Conservation (phyloP, 2,797 vertebrate genomes). For the Mormyrops attenuatus region DNA sequence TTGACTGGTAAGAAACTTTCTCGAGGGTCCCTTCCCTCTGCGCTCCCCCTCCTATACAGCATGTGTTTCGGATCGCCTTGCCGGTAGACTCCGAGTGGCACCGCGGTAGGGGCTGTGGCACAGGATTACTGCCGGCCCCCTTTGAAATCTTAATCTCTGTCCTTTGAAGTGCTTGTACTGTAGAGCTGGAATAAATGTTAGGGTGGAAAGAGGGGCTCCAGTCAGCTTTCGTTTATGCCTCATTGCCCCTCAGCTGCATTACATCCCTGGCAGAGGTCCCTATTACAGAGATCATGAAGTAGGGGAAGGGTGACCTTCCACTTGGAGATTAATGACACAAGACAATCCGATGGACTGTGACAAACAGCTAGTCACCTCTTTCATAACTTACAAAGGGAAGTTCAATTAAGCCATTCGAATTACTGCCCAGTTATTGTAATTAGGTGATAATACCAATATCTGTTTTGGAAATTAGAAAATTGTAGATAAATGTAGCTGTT, state of each 20-base stretch:
- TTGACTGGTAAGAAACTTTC: neutral
- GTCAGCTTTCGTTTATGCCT: neutral
- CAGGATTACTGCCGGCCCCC: slow-evolving; percentile 25
- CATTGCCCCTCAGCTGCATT: neutral
- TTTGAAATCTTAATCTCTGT: slow-evolving; percentile 39
- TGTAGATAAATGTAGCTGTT: neutral
- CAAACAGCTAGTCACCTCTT: neutral
- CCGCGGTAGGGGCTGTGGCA: slow-evolving; percentile 13
- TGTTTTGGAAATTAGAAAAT: neutral
- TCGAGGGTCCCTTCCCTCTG: neutral
- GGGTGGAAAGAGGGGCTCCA: slow-evolving; percentile 19
- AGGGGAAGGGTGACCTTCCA: neutral
- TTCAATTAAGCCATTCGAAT: neutral
- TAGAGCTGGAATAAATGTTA: slow-evolving; percentile 8
- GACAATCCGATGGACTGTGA: neutral
- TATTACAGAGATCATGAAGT: neutral
- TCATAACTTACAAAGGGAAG: neutral
- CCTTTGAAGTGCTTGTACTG: slow-evolving; percentile 33
- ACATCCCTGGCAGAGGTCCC: neutral
- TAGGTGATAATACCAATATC: neutral
- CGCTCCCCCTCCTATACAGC: neutral
- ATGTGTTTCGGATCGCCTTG: neutral
- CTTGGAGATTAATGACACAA: neutral
- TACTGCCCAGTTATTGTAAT: neutral
- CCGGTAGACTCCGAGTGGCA: slow-evolving; percentile 21